Percentiles rank a stretch among this genome's conserved stretches.
Evolutionary conservation across 2,888 invertebrate species (phyloP).

Genomic region (Amphimallon solstitiale): DNA sequence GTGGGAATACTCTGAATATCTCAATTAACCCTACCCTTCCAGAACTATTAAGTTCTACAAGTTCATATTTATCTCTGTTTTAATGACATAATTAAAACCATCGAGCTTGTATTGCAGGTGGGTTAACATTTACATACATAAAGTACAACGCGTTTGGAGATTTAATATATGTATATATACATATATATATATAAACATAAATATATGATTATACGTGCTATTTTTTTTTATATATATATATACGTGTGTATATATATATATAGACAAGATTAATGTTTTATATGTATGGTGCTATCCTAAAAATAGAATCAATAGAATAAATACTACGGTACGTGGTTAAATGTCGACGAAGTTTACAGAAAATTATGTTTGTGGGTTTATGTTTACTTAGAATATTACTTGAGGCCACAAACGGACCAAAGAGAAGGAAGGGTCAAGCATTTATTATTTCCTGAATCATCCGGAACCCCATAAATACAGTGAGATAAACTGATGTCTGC

Average conservation of each 20-base stretch:
- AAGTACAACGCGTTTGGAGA: not conserved
- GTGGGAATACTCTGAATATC: constrained; percentile 21
- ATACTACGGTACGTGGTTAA: not conserved
- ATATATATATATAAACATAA: no score
- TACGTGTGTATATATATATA: no score
- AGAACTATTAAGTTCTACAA: constrained; percentile 25
- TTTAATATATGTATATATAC: not conserved
- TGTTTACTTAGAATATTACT: constrained; percentile 34
- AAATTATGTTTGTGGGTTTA: constrained; percentile 25
- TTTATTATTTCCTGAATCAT: constrained; percentile 40
- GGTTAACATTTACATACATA: no score
- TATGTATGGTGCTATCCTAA: no score
- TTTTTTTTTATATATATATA: no score
- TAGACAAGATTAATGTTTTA: no score
- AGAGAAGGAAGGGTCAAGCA: constrained; percentile 35
- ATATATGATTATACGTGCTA: no score
- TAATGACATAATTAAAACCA: constrained; percentile 13
- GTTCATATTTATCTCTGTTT: constrained; percentile 21
- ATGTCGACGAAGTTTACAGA: not conserved
- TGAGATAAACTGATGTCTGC: constrained; percentile 5
- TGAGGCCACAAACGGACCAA: constrained; percentile 34
- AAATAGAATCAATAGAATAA: constrained; percentile 6
- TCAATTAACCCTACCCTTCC: constrained; percentile 26
- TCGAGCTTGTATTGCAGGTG: not conserved
- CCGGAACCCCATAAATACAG: constrained; percentile 16